Evolutionary conservation across 2,888 invertebrate species (phyloP).

Genomic region (Ennomos fuscantarius): DNA sequence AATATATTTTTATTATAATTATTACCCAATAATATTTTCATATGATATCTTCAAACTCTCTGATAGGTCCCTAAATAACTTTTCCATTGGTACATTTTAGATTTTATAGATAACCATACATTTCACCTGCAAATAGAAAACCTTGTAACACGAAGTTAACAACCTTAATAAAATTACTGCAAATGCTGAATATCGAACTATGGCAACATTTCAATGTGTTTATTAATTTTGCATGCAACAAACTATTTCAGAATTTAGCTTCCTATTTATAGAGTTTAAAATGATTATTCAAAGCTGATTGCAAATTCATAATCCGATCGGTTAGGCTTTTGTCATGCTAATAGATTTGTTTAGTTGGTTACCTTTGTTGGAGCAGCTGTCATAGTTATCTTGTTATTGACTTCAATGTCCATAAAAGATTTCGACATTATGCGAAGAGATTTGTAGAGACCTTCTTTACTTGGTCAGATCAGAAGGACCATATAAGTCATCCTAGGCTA

Average conservation of each 20-base stretch:
- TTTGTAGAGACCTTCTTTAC: too few relatives aligned
- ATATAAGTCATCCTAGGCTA: too few relatives aligned
- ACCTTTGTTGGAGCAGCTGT: constrained; percentile 2
- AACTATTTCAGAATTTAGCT: not conserved
- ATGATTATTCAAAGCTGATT: not conserved
- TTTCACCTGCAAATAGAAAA: too few relatives aligned
- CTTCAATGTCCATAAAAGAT: not conserved
- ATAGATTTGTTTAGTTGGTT: constrained; percentile 2
- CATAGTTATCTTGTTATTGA: not conserved
- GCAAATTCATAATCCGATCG: constrained; percentile 1
- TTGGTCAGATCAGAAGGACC: too few relatives aligned
- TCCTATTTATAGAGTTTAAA: not conserved
- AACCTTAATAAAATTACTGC: not conserved
- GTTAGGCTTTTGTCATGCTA: constrained; percentile 2
- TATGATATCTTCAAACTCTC: too few relatives aligned
- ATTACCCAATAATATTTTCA: too few relatives aligned
- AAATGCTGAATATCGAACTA: not conserved
- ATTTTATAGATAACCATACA: too few relatives aligned
- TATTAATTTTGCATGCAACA: not conserved
- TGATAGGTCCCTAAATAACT: too few relatives aligned
- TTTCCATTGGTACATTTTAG: too few relatives aligned
- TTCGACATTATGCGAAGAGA: too few relatives aligned
- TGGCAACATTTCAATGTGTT: constrained; percentile 6
- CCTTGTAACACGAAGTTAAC: not conserved
- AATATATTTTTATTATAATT: too few relatives aligned